Conservation (phyloP, 1,140 invertebrate species). For the Notospermus geniculatus region DNA sequence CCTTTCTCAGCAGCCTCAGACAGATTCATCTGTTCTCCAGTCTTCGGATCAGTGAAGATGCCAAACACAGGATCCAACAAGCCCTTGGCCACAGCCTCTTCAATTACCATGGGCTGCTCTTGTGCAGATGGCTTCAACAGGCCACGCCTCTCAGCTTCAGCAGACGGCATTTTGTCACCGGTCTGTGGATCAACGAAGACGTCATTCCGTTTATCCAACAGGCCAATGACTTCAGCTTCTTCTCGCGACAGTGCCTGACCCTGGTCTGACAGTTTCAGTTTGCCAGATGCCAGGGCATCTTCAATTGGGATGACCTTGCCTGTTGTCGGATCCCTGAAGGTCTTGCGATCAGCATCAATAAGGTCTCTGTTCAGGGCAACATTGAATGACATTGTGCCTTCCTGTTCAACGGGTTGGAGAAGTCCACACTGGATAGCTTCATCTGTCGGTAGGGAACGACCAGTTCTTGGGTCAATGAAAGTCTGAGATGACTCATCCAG, state of each 20-base stretch:
- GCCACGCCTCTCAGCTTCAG: conserved; percentile 60
- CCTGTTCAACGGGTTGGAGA: too few species aligned
- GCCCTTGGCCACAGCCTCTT: conserved; percentile 75
- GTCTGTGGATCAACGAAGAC: conserved; percentile 44
- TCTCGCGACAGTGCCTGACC: too few species aligned
- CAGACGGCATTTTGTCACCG: conserved; percentile 54
- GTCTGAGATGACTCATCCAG: too few species aligned
- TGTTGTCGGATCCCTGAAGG: conserved; percentile 68
- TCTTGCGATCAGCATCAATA: conserved; percentile 72
- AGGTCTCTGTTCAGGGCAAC: conserved; percentile 74
- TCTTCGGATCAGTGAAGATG: conserved; percentile 75
- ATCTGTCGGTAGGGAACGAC: conserved; percentile 69
- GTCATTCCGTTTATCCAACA: conserved; percentile 42
- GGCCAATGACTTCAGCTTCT: conserved; percentile 40
- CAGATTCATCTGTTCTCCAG: conserved; percentile 74
- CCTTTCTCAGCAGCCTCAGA: conserved; percentile 81
- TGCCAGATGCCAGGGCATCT: too few species aligned
- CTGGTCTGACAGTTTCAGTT: too few species aligned
- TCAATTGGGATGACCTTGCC: conserved; percentile 60
- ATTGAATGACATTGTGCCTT: too few species aligned
- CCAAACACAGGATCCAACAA: conserved; percentile 71
- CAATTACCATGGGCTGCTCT: conserved; percentile 62
- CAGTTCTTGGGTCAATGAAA: conserved; percentile 77
- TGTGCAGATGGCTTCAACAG: conserved; percentile 40
- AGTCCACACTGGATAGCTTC: too few species aligned